Conservation (phyloP, 2,113 vertebrate species). For the Sebastes schlegelii region DNA sequence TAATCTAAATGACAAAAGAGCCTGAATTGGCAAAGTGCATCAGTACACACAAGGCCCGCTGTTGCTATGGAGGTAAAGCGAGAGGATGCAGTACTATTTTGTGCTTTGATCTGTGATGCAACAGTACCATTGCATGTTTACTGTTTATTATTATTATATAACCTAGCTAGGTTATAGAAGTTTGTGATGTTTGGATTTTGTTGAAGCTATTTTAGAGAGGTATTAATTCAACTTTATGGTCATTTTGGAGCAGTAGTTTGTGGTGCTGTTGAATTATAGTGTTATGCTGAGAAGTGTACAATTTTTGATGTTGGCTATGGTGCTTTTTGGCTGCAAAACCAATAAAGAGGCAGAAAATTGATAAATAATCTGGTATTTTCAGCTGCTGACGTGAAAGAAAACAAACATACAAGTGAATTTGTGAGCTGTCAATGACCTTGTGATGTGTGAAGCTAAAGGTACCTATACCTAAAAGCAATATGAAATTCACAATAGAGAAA, state of each 20-base stretch:
- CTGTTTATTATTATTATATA: constrained; percentile 13
- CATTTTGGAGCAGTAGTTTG: background rate
- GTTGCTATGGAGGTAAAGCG: constrained; percentile 82
- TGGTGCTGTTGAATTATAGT: background rate
- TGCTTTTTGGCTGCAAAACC: background rate
- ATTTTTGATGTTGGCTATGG: background rate
- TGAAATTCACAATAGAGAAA: background rate
- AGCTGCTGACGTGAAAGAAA: background rate
- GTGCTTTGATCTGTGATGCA: constrained; percentile 62
- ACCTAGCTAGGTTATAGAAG: background rate
- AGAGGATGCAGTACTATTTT: constrained; percentile 53
- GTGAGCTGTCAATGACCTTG: background rate
- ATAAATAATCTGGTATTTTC: background rate
- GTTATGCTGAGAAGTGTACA: background rate
- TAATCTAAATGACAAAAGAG: constrained; percentile 85
- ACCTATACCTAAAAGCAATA: background rate
- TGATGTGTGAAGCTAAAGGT: background rate
- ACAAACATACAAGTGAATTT: background rate
- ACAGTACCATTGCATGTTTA: constrained; percentile 37
- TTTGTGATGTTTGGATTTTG: background rate
- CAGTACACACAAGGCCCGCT: constrained; percentile 61
- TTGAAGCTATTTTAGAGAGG: background rate
- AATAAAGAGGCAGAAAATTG: background rate
- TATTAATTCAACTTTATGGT: background rate
- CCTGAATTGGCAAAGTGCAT: constrained; percentile 69